Evolutionary conservation across 2,113 vertebrate species (phyloP), one percentile per base, ranked within the genome.

Genomic region (Strigops habroptila): DNA sequence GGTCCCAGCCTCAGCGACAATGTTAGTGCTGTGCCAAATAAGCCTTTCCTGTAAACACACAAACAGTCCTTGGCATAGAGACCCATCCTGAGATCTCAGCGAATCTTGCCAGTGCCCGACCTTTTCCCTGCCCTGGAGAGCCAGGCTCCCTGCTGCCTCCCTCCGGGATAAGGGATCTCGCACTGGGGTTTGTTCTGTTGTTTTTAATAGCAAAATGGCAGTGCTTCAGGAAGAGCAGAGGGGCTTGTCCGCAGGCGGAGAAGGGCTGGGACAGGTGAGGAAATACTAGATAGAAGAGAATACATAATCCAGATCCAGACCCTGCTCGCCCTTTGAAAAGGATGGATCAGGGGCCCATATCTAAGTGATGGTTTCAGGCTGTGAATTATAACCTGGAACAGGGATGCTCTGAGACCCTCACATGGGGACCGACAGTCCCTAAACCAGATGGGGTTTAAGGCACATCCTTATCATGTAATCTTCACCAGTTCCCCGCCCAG

Each of bases 11-110:
- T 89, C 12, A 3, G 86, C 11, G 48, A 71, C 68, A 4, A 75
- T 75, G 37, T 63, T 14, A 33, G 60, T 25, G 48, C 91, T 44
- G 86, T 85, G 95, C 94, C 96, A 95, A 89, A 85, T 23, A 71
- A 87, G 67, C 84, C 86, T 92, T 97, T 89, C 89, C 89, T 57
- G 96, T 95, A 97, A 96, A 97, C 96, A 95, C 86, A 97, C 95
- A 96, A 95, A 96, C 93, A 96, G 95, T 96, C 94, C 96, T 95
- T 96, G 96, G 96, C 96, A 79, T 5, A 9, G 74, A 65, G 44
- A 71, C 74, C 70, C 65, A 19, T 41, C 65, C 18, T 71, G 81
- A 82, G 93, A 41, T 25, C 77, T 52, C 65, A 5, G 81, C 8
- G 0, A 55, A 30, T 43, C 37, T 21, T 91, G 95, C 91, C 96